Percentiles rank a stretch among this genome's conserved stretches.
Conservation (phyloP, 2,888 invertebrate genomes). For the Synergus umbraculus region DNA sequence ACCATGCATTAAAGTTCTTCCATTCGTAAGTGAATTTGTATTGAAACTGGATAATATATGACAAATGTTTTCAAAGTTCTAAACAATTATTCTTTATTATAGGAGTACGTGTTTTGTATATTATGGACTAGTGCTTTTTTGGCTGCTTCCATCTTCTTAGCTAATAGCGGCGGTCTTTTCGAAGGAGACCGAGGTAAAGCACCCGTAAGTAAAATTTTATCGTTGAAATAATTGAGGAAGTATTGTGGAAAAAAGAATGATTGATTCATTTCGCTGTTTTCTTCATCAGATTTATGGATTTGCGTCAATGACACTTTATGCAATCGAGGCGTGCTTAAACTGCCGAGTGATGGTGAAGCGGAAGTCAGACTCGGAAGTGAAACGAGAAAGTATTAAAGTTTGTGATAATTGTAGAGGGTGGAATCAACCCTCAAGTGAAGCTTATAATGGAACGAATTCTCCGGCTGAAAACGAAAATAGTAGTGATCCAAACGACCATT, state of each 20-base stretch:
- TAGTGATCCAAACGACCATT: slow-evolving; percentile 33
- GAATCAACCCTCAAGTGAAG: slow-evolving; percentile 35
- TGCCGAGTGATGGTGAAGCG: slow-evolving; percentile 18
- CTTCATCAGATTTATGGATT: slow-evolving; percentile 27
- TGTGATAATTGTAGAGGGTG: slow-evolving; percentile 35
- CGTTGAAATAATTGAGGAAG: neutral
- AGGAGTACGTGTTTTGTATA: slow-evolving; percentile 35
- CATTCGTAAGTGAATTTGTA: slow-evolving; percentile 15
- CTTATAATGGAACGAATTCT: slow-evolving; percentile 17
- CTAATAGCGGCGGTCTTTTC: neutral
- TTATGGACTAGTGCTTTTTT: slow-evolving; percentile 33
- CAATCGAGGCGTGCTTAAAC: slow-evolving; percentile 11
- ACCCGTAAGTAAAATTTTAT: slow-evolving; percentile 4
- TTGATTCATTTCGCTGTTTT: neutral
- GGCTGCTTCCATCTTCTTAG: slow-evolving; percentile 18
- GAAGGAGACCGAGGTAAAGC: slow-evolving; percentile 1
- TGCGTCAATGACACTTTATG: neutral
- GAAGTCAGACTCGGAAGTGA: neutral
- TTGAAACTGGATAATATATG: neutral
- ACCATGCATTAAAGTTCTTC: slow-evolving; percentile 34
- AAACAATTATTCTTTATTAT: neutral
- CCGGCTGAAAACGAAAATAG: neutral
- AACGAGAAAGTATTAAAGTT: slow-evolving; percentile 31
- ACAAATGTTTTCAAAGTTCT: neutral
- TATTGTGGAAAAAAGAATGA: neutral